phyloP scores from a whole-genome alignment of 2,888 invertebrate species.

The Phyllotreta cruciferae region DNA sequence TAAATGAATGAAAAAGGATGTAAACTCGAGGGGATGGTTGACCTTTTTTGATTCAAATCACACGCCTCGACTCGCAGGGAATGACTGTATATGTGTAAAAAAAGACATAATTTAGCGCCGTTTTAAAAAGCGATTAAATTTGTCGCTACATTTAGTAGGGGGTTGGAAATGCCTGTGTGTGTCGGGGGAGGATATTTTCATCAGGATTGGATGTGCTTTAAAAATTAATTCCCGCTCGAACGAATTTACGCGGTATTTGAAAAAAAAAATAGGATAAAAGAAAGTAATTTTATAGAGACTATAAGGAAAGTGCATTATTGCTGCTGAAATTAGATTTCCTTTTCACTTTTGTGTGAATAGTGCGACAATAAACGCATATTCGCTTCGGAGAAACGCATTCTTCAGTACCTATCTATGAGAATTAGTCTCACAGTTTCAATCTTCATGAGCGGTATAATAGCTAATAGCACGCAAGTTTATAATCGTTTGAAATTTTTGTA shows the following conservation, averaged over 20 bases:
- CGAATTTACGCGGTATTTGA: not conserved
- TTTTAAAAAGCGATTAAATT: constrained; percentile 27
- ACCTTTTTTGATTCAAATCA: constrained; percentile 34
- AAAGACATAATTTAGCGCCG: constrained; percentile 30
- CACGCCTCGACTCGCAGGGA: constrained; percentile 29
- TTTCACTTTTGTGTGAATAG: constrained; percentile 38
- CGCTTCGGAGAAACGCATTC: constrained; percentile 36
- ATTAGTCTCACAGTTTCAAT: constrained; percentile 29
- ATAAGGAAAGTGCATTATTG: constrained; percentile 36
- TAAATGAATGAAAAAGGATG: constrained; percentile 34
- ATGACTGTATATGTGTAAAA: constrained; percentile 14
- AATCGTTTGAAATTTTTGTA: too few relatives aligned
- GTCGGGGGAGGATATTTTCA: not conserved
- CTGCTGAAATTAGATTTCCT: constrained; percentile 39
- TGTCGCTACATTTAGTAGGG: constrained; percentile 16
- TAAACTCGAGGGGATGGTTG: constrained; percentile 35
- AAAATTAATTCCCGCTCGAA: not conserved
- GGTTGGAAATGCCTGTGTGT: constrained; percentile 5
- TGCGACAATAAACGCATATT: constrained; percentile 20
- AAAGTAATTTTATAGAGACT: constrained; percentile 24
- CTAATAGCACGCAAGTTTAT: too few relatives aligned
- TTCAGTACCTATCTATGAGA: constrained; percentile 13
- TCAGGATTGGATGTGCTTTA: not conserved
- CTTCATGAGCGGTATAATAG: not conserved
- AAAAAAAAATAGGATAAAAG: constrained; percentile 18